Evolutionary conservation across 2,888 invertebrate genomes (phyloP).

Genomic region (Peribatodes rhomboidaria): DNA sequence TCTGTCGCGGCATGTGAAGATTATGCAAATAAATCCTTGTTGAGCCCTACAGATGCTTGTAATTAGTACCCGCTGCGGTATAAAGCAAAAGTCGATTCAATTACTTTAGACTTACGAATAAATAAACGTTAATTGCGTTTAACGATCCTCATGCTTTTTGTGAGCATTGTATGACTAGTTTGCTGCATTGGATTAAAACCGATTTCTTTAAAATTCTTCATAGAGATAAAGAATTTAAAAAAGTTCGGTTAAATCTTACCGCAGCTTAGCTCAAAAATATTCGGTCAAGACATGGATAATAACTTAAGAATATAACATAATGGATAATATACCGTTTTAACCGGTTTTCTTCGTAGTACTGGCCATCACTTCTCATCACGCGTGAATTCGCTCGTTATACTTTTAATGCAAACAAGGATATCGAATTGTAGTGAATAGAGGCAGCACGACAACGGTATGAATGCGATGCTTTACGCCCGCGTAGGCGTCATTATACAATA

Average conservation of each 20-base stretch:
- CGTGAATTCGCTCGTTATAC: conserved; percentile 60
- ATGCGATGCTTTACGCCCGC: conserved; percentile 53
- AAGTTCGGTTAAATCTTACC: too few relatives aligned
- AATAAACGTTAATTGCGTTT: conserved; percentile 38
- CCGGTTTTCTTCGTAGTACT: conserved; percentile 13
- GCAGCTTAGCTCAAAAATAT: too few relatives aligned
- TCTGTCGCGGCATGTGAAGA: conserved; percentile 56
- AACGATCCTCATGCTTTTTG: conserved; percentile 28
- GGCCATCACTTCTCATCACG: conserved; percentile 49
- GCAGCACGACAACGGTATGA: conserved; percentile 47
- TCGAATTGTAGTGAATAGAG: conserved; percentile 56
- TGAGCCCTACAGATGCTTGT: conserved; percentile 48
- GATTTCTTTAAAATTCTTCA: background rate
- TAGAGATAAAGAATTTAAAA: too few relatives aligned
- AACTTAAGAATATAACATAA: too few relatives aligned
- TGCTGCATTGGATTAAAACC: background rate
- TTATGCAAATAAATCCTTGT: conserved; percentile 57
- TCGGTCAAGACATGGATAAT: too few relatives aligned
- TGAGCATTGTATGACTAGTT: background rate
- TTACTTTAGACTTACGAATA: conserved; percentile 26
- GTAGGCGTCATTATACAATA: conserved; percentile 67
- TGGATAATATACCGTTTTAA: background rate
- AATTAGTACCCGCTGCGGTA: conserved; percentile 47
- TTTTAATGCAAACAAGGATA: conserved; percentile 64
- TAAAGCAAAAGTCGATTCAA: conserved; percentile 42